phyloP scores from a whole-genome alignment of 2,113 vertebrate genomes.

The Octodon degus region DNA sequence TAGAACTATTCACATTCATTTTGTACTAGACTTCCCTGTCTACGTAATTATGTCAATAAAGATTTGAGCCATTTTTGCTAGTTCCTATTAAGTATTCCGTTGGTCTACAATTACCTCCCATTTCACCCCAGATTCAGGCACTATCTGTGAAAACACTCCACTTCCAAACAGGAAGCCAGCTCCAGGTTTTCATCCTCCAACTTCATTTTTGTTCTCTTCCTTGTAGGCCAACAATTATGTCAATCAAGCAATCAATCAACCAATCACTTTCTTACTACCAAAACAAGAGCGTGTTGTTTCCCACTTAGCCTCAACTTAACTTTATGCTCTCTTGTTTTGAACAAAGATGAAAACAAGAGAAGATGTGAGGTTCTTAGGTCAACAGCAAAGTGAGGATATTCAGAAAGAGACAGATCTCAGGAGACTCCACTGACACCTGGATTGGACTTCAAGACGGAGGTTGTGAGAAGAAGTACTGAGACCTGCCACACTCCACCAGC shows the following conservation, averaged over 20 bases:
- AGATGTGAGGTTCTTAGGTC: not conserved
- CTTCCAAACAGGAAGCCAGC: not conserved
- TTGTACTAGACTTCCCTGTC: not conserved
- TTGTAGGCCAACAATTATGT: not conserved
- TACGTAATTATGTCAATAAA: accelerated
- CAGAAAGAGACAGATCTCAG: not conserved
- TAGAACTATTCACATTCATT: not conserved
- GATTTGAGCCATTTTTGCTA: not conserved
- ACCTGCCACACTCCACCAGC: not conserved
- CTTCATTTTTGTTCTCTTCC: too few species aligned
- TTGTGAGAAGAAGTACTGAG: accelerated
- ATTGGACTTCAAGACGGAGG: accelerated
- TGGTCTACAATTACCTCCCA: accelerated
- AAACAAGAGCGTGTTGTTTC: not conserved
- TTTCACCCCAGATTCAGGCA: not conserved
- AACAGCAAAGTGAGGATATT: not conserved
- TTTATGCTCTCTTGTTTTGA: not conserved
- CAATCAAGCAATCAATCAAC: not conserved
- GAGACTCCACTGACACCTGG: not conserved
- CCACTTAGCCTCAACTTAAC: not conserved
- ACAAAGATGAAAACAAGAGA: not conserved
- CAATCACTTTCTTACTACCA: not conserved
- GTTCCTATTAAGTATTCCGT: too few species aligned
- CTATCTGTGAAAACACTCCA: not conserved
- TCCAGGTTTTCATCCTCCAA: not conserved